Percentiles rank a stretch among this genome's conserved stretches.
These are phyloP conservation scores for Hermetia illucens DNA, from an alignment of 1,140 invertebrate genomes.

Conservation along the genomic window DNA sequence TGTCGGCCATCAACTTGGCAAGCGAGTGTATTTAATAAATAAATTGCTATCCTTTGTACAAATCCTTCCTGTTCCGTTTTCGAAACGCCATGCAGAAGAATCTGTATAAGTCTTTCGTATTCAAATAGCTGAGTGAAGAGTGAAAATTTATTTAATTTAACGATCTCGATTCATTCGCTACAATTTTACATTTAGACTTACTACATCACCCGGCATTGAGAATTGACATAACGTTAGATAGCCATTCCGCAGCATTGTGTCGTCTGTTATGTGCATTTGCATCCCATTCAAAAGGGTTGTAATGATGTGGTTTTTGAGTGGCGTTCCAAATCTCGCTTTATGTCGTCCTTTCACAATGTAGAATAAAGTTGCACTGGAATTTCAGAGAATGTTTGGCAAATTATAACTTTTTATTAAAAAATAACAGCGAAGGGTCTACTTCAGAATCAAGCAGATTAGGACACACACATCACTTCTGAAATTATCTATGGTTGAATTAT, in stretches of 20 bases:
- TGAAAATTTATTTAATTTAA: conserved; percentile 1
- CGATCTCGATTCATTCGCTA: background rate
- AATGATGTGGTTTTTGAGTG: conserved; percentile 65
- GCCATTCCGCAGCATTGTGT: conserved; percentile 90
- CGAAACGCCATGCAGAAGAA: conserved; percentile 70
- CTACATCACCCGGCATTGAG: conserved; percentile 86
- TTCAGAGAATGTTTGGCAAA: too few relatives aligned
- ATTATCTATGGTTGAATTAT: too few relatives aligned
- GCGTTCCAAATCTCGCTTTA: conserved; percentile 44
- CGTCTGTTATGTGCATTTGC: conserved; percentile 65
- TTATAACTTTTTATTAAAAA: too few relatives aligned
- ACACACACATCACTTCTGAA: too few relatives aligned
- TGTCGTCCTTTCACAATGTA: conserved; percentile 84
- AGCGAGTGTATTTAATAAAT: conserved; percentile 85
- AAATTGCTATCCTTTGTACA: conserved; percentile 88
- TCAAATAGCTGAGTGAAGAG: conserved; percentile 61
- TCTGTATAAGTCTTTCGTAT: conserved; percentile 73
- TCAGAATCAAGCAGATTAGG: too few relatives aligned
- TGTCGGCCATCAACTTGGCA: conserved; percentile 90
- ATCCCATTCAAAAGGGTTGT: conserved; percentile 74
- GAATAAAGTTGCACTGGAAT: conserved; percentile 76
- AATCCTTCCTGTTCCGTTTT: conserved; percentile 75
- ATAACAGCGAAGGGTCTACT: too few relatives aligned
- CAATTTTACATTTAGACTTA: conserved; percentile 37
- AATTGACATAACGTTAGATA: conserved; percentile 91